Evolutionary conservation across 2,888 invertebrate genomes (phyloP), one percentile per base, ranked within the genome.

Genomic region (Lasioglossum calceatum): DNA sequence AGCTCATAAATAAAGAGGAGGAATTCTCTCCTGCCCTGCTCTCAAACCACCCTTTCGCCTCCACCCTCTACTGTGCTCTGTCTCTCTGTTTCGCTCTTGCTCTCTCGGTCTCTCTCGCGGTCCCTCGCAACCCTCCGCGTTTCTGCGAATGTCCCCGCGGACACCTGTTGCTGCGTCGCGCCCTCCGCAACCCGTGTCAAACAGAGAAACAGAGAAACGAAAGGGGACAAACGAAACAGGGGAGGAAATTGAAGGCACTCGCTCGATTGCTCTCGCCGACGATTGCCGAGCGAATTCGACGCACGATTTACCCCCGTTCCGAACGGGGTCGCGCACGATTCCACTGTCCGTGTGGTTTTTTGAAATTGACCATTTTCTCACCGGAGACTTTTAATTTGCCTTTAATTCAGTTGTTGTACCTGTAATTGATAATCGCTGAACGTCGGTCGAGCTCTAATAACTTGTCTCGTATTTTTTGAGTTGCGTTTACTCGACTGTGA

Each of bases 91-190:
- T 42, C 89, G 87, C 85, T 87, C 27, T 36, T 10, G 23, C 90
- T n/a, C 71, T n/a, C 14, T 88, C 84, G 88, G 90, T 90, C 91
- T 84, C 91, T 84, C 89, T 89, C 91, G 54, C 54, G n/a, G 54
- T n/a, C n/a, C 10, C 54, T 58, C 54, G 92, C 92, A 44, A 90
- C 92, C 91, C 90, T 91, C 90, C 90, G 92, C 92, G 94, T 95
- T 95, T 95, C 95, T 95, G 93, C 93, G 94, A 95, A 95, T 95
- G 95, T 95, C 94, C 94, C 95, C 94, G 95, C 94, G 94, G 94
- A 94, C 95, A 95, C 95, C 95, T 95, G 95, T 95, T 95, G 95
- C 95, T 92, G 78, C 84, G 72, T 85, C 82, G 77, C 87, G 86
- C 89, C 88, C 89, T 84, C 85, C 79, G 83, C 36, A 19, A 7